Conservation (phyloP, 2,797 vertebrate species). For the Sebastes nivosus region DNA sequence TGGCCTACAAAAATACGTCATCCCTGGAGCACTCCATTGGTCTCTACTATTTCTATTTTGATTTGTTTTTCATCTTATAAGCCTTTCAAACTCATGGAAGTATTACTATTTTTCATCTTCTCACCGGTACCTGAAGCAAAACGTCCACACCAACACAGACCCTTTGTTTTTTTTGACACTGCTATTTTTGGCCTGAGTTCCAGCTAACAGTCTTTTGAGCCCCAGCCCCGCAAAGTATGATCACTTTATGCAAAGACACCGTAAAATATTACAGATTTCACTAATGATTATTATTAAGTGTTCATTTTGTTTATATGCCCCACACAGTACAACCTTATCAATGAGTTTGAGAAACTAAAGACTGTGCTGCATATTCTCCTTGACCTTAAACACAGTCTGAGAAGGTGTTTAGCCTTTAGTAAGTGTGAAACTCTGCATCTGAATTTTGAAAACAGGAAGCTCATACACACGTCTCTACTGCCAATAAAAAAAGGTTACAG, state of each 20-base stretch:
- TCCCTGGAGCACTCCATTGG: neutral
- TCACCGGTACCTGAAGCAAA: neutral
- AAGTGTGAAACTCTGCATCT: too few relatives aligned
- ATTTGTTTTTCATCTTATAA: neutral
- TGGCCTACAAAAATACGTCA: too few relatives aligned
- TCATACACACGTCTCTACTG: neutral
- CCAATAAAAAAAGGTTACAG: neutral
- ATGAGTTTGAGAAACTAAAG: neutral
- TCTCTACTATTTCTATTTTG: neutral
- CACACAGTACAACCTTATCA: neutral
- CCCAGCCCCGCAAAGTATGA: neutral
- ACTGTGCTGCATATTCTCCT: neutral
- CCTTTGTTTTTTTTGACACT: neutral
- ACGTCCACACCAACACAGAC: neutral
- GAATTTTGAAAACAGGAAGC: neutral
- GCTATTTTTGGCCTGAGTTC: neutral
- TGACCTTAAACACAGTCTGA: neutral
- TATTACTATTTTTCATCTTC: neutral
- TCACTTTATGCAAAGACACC: neutral
- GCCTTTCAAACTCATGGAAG: neutral
- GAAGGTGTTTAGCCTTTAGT: neutral
- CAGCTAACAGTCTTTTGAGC: neutral
- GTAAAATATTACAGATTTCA: too few relatives aligned
- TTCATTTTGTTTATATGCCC: neutral
- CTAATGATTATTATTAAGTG: neutral